Evolutionary conservation across 2,888 invertebrate species (phyloP), one percentile per base, ranked within the genome.

Genomic region (Cloeon dipterum): DNA sequence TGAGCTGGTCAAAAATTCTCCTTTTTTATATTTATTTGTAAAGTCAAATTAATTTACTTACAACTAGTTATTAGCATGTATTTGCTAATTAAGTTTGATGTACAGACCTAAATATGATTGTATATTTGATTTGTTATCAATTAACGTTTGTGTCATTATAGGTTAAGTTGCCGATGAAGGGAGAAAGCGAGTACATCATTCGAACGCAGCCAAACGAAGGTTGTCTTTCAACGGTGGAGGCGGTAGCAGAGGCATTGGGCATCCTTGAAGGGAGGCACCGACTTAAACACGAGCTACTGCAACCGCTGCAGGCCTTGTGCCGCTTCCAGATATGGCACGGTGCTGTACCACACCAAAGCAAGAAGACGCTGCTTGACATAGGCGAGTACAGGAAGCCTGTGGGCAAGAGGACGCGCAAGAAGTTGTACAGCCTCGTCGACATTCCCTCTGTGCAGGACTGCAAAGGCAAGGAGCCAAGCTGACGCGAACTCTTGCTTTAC

Each of bases 121-220:
- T n/a, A n/a, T n/a, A n/a, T n/a, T n/a, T n/a, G n/a, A n/a, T n/a
- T n/a, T n/a, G n/a, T n/a, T n/a, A n/a, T n/a, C n/a, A n/a, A n/a
- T n/a, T n/a, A n/a, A n/a, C n/a, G n/a, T n/a, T n/a, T n/a, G n/a
- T n/a, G n/a, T n/a, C n/a, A n/a, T n/a, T n/a, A 4, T 43, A 65
- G 63, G 81, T 88, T 1, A 85, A 86, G 57, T 62, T 91, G 35
- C 59, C 77, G 32, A 67, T 70, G 10, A 68, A 65, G 36, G 66
- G 65, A 41, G 66, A 65, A 26, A 91, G 91, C 54, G 74, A 77
- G 53, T 93, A 91, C 54, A 79, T 86, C 38, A 89, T 93, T 47
- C 68, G 91, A 44, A 91, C 89, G 4, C 91, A 93, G 52, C 91
- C 91, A 3, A 81, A 83, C 4, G 85, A 88, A 54, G 78, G 78